These are phyloP conservation scores for Pholis gunnellus DNA, from an alignment of 2,113 vertebrate genomes.

Conservation along the genomic window DNA sequence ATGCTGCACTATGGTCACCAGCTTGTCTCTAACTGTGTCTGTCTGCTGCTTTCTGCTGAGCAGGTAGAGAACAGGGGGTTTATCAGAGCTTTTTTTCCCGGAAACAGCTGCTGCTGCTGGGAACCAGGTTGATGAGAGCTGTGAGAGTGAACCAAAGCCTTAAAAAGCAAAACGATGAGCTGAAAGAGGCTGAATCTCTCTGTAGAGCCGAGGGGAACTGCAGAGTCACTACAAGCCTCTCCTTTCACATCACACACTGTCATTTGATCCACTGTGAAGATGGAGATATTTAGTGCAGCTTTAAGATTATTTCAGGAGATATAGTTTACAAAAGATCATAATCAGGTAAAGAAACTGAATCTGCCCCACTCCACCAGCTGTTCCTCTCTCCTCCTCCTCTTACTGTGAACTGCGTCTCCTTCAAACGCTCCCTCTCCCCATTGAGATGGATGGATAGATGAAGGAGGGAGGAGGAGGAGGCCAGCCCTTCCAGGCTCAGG, in stretches of 20 bases:
- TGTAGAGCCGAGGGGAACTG: not conserved
- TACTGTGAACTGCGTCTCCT: constrained; percentile 27
- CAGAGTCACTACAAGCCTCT: not conserved
- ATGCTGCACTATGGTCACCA: not conserved
- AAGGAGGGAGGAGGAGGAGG: constrained; percentile 48
- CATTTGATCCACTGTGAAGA: not conserved
- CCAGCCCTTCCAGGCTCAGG: constrained; percentile 71
- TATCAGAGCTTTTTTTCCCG: not conserved
- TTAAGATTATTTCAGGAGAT: not conserved
- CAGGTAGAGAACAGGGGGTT: not conserved
- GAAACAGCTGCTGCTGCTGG: not conserved
- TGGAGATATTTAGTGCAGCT: not conserved
- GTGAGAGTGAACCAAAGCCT: not conserved
- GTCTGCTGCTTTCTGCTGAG: not conserved
- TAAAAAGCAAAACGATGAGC: not conserved
- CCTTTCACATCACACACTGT: not conserved
- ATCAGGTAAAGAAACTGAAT: constrained; percentile 12
- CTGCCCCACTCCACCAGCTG: constrained; percentile 31
- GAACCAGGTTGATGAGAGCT: not conserved
- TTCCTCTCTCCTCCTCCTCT: constrained; percentile 6
- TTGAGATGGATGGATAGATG: constrained; percentile 66
- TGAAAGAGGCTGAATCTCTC: not conserved
- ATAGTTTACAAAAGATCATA: not conserved
- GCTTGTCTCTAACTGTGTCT: not conserved
- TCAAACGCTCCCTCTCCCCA: constrained; percentile 65